A percentile compares a stretch with the other conserved stretches of the same genome.
phyloP scores from a whole-genome alignment of 2,113 vertebrate species.

The Cygnus atratus region DNA sequence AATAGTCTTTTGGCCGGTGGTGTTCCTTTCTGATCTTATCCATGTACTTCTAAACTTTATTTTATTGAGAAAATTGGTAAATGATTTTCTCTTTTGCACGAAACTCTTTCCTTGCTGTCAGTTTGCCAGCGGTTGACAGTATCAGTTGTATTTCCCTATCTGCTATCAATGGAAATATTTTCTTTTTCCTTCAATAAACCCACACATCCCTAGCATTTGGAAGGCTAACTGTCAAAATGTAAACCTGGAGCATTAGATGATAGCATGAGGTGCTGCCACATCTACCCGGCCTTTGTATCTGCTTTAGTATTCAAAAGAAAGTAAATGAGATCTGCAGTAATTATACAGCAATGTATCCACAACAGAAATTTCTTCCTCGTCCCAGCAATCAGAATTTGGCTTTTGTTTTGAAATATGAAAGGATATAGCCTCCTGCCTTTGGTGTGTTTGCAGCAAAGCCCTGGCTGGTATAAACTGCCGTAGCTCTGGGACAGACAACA shows the following conservation, averaged over 20 bases:
- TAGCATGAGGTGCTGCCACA: not conserved
- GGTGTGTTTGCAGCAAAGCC: not conserved
- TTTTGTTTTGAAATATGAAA: conserved; percentile 17
- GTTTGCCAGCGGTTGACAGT: not conserved
- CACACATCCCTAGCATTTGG: not conserved
- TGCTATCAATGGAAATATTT: not conserved
- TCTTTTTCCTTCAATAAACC: not conserved
- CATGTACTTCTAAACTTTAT: not conserved
- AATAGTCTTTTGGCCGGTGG: not conserved
- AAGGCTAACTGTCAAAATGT: not conserved
- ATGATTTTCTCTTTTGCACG: not conserved
- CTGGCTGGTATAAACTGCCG: not conserved
- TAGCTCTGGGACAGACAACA: conserved; percentile 59
- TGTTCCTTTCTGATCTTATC: not conserved
- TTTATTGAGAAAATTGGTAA: not conserved
- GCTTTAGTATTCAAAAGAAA: not conserved
- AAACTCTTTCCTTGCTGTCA: not conserved
- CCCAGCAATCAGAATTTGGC: not conserved
- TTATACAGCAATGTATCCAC: conserved; percentile 17
- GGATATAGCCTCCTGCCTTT: conserved; percentile 14
- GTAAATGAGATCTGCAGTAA: conserved; percentile 12
- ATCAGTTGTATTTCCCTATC: not conserved
- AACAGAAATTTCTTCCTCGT: conserved; percentile 26
- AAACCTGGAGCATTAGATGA: not conserved
- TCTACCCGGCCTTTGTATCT: not conserved